A percentile compares a stretch with the other conserved stretches of the same genome.
Conservation (phyloP, 2,113 vertebrate species). For the Variabilichromis moorii region DNA sequence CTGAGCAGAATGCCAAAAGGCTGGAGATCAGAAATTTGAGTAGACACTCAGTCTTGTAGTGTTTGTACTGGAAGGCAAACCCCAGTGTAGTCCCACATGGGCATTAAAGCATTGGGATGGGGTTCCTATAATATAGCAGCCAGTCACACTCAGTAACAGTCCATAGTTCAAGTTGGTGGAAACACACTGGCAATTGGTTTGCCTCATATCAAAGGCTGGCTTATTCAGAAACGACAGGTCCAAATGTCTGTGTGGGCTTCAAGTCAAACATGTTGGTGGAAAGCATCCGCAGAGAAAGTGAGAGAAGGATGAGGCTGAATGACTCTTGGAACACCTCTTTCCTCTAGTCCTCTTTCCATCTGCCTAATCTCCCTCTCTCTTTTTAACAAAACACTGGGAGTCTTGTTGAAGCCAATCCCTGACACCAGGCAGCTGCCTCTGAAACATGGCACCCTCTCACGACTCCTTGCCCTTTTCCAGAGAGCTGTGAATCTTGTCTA, state of each 20-base stretch:
- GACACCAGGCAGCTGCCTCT: background rate
- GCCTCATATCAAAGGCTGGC: constrained; percentile 9
- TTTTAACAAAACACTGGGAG: background rate
- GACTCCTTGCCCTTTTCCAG: constrained; percentile 77
- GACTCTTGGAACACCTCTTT: background rate
- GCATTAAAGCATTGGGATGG: constrained; percentile 12
- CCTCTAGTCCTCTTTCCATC: background rate
- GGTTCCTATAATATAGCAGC: background rate
- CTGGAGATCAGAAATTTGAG: background rate
- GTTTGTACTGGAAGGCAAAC: background rate
- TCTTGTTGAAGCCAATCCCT: background rate
- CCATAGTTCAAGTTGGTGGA: constrained; percentile 3
- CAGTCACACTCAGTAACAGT: constrained; percentile 24
- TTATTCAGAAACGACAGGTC: background rate
- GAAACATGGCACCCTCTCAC: constrained; percentile 44
- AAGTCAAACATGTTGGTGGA: constrained; percentile 6
- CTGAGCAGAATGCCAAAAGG: constrained; percentile 7
- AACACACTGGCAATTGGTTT: background rate
- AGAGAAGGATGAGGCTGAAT: background rate
- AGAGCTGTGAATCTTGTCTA: constrained; percentile 77
- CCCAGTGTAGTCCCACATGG: background rate
- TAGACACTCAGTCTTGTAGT: background rate
- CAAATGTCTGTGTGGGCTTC: constrained; percentile 2
- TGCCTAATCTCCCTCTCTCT: background rate
- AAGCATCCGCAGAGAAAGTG: constrained; percentile 4